Base-by-base conservation (phyloP, 2,888 invertebrate species). In the Melinaea marsaeus region DNA sequence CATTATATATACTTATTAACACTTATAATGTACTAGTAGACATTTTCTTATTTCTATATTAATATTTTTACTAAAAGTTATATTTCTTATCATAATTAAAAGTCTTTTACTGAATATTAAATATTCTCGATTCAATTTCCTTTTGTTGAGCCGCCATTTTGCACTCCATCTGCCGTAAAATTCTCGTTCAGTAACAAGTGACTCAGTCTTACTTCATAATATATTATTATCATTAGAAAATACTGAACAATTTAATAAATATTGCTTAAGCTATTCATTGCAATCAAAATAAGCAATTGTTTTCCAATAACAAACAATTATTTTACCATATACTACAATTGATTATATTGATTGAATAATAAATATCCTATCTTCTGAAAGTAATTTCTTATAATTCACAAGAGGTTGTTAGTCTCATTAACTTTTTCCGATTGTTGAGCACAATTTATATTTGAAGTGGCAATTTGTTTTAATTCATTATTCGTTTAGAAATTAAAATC, bases 361-460 rank as follows among this genome's bases (percentile, higher is more conserved):
- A 37, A 37, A 7, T 37, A 37, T 37, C 37, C 37, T 42, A 42
- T 9, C 9, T 9, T 9, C 42, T 3, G 22, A 42, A 11, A 5
- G 42, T 42, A 42, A 47, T 34, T 58, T 55, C 46, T 58, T 47
- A 37, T 42, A 58, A 46, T 46, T 55, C 58, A 55, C 58, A 22
- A 55, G 58, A 55, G 55, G 55, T 13, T 61, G 32, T 57, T 35
- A 32, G 46, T 37, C 58, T 58, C 46, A 9, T 42, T 55, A 54
- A 55, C 55, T 58, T 57, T 59, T 42, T 55, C 58, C 55, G 22
- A 13, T 35, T 48, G 48, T 48, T 22, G 7, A 48, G 48, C 48
- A 48, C 22, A 48, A 48, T 48, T 48, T 48, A 13, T 13, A 48
- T 48, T 42, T 42, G 42, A 48, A 48, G n/a, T 22, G 22, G 48